phyloP scores from a whole-genome alignment of 2,888 invertebrate species.

The Hanleya hanleyi region DNA sequence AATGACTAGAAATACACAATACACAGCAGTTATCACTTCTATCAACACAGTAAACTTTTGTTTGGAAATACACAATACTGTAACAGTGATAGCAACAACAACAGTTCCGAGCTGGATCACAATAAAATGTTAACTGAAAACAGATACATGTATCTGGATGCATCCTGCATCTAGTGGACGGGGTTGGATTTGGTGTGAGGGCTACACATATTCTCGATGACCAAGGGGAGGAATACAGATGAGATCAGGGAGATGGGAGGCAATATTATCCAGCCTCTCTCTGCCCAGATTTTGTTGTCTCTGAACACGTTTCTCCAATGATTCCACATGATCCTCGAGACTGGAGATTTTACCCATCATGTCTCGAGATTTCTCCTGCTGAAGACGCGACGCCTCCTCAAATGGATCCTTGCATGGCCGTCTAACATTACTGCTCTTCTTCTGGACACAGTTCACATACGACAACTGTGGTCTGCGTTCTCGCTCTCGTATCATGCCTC shows the following conservation, averaged over 20 bases:
- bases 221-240: neutral
- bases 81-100: too few species aligned
- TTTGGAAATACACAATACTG: too few species aligned
- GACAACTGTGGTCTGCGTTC: neutral
- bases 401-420: neutral
- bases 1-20: too few species aligned
- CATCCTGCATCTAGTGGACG: too few species aligned
- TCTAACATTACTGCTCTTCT: neutral
- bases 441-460: neutral
- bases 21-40: too few species aligned
- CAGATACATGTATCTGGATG: too few species aligned
- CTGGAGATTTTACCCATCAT: neutral
- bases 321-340: neutral
- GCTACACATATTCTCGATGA: constrained; percentile 1
- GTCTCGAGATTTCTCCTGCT: neutral
- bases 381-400: neutral
- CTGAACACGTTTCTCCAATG: neutral
- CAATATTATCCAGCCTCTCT: neutral
- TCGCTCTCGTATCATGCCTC: neutral
- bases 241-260: neutral
- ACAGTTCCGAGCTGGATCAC: too few species aligned
- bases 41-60: too few species aligned
- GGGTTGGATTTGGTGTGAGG: too few species aligned
- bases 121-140: too few species aligned
- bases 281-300: neutral